phyloP scores from a whole-genome alignment of 2,888 invertebrate species.

The Girardia tigrina region DNA sequence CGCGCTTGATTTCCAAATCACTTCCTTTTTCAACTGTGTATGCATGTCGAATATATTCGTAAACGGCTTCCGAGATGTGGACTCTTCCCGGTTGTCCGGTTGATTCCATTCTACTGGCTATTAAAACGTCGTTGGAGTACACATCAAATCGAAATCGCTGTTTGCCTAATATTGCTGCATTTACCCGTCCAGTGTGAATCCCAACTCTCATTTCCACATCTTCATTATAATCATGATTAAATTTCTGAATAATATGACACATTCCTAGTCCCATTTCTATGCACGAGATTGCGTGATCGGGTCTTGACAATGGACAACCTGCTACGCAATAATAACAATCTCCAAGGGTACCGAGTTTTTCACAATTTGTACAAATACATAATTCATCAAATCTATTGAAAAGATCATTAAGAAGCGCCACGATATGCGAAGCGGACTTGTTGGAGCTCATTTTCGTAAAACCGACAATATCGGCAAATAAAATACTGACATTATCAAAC shows the following conservation, averaged over 20 bases:
- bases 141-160: conserved; percentile 89
- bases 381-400: conserved; percentile 63
- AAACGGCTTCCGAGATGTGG: conserved; percentile 77
- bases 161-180: conserved; percentile 67
- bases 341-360: conserved; percentile 86
- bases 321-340: conserved; percentile 74
- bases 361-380: conserved; percentile 73
- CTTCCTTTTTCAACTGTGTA: conserved; percentile 15
- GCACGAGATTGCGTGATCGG: conserved; percentile 81
- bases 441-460: conserved; percentile 92
- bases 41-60: conserved; percentile 41
- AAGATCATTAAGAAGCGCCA: conserved; percentile 46
- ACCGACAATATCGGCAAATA: conserved; percentile 92
- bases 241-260: conserved; percentile 64
- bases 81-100: conserved; percentile 60
- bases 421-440: conserved; percentile 84
- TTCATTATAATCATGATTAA: conserved; percentile 72
- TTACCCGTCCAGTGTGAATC: conserved; percentile 68
- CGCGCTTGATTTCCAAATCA: conserved; percentile 27
- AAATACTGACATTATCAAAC: conserved; percentile 79
- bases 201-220: conserved; percentile 66
- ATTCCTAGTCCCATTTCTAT: conserved; percentile 89
- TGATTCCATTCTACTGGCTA: conserved; percentile 88
- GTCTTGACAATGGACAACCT: conserved; percentile 78
- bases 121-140: conserved; percentile 87